Conservation (phyloP, 2,888 invertebrate genomes). For the Hydrotaea cyrtoneurina region DNA sequence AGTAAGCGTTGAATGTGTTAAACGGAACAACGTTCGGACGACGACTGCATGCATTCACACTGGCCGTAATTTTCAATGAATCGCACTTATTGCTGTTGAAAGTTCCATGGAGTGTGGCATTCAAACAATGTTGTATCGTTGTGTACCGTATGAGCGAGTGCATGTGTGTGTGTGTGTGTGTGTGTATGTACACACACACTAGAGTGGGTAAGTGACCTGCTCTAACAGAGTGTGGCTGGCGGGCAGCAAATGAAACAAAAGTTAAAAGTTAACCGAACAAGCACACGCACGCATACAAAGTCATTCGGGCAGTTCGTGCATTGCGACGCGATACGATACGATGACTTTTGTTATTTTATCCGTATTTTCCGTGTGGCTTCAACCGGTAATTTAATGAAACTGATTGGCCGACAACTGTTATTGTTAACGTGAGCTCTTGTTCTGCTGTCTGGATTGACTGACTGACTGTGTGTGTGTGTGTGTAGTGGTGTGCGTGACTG, state of each 20-base stretch:
- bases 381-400: conserved; percentile 63
- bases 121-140: conserved; percentile 19
- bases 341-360: conserved; percentile 32
- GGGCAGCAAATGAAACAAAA: not conserved
- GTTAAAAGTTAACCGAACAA: conserved; percentile 33
- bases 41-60: conserved; percentile 34
- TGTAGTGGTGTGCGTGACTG: conserved; percentile 13
- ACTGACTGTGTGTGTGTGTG: conserved; percentile 42
- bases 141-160: not conserved
- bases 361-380: conserved; percentile 62
- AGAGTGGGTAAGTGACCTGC: conserved; percentile 64
- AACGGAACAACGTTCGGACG: conserved; percentile 40
- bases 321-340: not conserved
- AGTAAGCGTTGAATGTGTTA: conserved; percentile 38
- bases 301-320: conserved; percentile 34
- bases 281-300: conserved; percentile 59
- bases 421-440: conserved; percentile 42
- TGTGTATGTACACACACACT: not conserved
- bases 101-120: conserved; percentile 2
- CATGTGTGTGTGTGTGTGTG: not conserved
- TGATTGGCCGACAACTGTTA: conserved; percentile 41
- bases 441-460: conserved; percentile 40
- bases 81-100: conserved; percentile 11
- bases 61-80: conserved; percentile 1
- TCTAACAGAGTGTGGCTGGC: conserved; percentile 40